These are phyloP conservation scores for Mormyrus hasselquistii DNA, from an alignment of 2,797 vertebrate species.

Conservation along the genomic window DNA sequence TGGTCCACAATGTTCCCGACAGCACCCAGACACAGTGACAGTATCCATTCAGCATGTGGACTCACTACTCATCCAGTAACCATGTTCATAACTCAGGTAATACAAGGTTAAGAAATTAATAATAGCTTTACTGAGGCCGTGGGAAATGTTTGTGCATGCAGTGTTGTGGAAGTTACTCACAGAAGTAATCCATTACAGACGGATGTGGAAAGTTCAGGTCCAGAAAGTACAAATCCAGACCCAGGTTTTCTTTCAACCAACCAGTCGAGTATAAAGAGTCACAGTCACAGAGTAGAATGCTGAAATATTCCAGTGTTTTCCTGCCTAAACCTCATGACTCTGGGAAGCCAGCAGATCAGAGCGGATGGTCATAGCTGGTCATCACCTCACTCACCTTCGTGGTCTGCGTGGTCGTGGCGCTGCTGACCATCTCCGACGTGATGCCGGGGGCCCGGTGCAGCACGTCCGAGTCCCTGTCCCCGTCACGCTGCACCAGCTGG, in stretches of 20 bases:
- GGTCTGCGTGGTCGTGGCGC: constrained; percentile 86
- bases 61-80: background rate
- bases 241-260: background rate
- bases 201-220: background rate
- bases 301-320: background rate
- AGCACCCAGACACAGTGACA: background rate
- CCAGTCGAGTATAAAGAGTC: background rate
- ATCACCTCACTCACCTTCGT: constrained; percentile 68
- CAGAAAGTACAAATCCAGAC: background rate
- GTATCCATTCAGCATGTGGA: background rate
- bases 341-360: background rate
- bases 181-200: background rate
- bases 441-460: constrained; percentile 74
- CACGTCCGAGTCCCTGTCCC: constrained; percentile 68
- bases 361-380: background rate
- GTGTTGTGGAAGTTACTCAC: background rate
- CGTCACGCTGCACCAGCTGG: constrained; percentile 48
- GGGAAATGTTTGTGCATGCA: background rate
- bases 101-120: background rate
- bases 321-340: too few species aligned
- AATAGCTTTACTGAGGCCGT: background rate
- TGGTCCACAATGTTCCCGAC: background rate
- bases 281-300: background rate
- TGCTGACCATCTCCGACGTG: constrained; percentile 74
- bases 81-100: background rate